Percentiles rank a stretch among this genome's conserved stretches.
Evolutionary conservation across 1,140 invertebrate species (phyloP).

Genomic region (Drosophila ananassae): DNA sequence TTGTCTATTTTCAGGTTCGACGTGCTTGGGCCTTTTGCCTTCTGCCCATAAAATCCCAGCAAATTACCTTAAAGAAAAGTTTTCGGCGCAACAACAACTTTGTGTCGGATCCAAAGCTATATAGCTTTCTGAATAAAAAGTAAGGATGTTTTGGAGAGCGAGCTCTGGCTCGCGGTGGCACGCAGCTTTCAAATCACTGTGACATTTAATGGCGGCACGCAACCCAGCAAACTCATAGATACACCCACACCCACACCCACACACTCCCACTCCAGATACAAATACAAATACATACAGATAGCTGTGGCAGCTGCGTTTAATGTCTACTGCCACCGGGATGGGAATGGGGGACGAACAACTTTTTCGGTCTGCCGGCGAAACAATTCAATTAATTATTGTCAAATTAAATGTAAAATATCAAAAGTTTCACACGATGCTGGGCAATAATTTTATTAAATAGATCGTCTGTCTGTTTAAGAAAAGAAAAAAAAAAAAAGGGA

Average conservation of each 20-base stretch:
- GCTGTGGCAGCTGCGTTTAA: constrained; percentile 19
- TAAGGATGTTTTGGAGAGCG: too few species aligned
- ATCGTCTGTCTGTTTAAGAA: background rate
- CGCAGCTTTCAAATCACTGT: constrained; percentile 52
- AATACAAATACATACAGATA: background rate
- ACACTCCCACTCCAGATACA: background rate
- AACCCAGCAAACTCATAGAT: constrained; percentile 13
- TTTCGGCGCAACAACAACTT: background rate
- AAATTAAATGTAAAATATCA: constrained; percentile 73
- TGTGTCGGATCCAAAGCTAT: constrained; percentile 6
- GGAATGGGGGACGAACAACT: background rate
- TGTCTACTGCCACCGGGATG: background rate
- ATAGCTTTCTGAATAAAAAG: background rate
- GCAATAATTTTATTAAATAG: constrained; percentile 52
- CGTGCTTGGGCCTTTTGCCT: background rate
- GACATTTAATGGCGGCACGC: constrained; percentile 49
- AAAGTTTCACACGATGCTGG: constrained; percentile 51
- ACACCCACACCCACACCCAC: constrained; percentile 2
- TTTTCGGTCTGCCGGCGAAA: constrained; percentile 26
- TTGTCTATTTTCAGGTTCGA: constrained; percentile 11
- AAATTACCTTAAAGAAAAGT: constrained; percentile 32
- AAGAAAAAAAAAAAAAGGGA: too few species aligned
- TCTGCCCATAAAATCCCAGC: constrained; percentile 10
- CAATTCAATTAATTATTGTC: constrained; percentile 70
- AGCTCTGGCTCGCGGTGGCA: constrained; percentile 10